Conservation (phyloP, 2,113 vertebrate genomes). For the Delphinus delphis region DNA sequence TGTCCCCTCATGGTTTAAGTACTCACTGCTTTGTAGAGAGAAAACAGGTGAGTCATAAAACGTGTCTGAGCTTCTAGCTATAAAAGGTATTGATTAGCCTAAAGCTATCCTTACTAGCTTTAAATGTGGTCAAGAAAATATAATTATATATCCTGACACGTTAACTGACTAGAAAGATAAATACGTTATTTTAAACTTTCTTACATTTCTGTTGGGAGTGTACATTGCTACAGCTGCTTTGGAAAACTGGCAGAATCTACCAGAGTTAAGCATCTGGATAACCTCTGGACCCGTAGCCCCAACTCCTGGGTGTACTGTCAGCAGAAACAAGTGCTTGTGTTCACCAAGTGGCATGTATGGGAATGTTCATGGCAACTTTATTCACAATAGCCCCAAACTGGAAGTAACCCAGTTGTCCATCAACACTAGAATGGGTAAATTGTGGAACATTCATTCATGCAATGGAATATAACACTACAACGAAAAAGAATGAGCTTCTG, state of each 20-base stretch:
- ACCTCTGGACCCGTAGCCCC: neutral
- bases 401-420: neutral
- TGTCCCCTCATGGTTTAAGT: neutral
- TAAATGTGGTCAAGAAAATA: slow-evolving; percentile 17
- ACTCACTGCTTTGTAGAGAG: neutral
- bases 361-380: neutral
- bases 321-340: neutral
- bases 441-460: neutral
- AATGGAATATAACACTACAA: neutral
- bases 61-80: neutral
- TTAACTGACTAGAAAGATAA: neutral
- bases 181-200: neutral
- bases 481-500: neutral
- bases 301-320: neutral
- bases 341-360: neutral
- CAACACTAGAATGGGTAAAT: neutral
- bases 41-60: neutral
- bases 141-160: neutral
- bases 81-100: neutral
- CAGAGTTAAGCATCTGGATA: neutral
- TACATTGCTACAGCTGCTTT: neutral
- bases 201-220: neutral
- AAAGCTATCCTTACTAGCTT: slow-evolving; percentile 22
- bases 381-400: neutral
- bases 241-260: neutral